Evolutionary conservation across 2,888 invertebrate species (phyloP).

Genomic region (Polydrusus tereticollis): DNA sequence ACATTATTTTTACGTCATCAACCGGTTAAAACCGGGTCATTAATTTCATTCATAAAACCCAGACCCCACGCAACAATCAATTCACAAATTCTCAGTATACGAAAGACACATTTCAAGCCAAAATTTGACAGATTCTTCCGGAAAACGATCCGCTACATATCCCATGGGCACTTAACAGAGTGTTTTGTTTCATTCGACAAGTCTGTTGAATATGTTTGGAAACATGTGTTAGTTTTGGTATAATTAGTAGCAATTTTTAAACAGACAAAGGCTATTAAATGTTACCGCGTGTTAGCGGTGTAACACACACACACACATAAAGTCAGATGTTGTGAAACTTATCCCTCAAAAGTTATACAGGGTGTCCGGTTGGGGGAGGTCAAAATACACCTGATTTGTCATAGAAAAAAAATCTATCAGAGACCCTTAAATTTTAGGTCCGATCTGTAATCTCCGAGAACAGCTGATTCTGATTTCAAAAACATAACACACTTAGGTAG

Average conservation of each 20-base stretch:
- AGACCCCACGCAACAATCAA: slow-evolving; percentile 21
- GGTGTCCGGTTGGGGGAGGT: too few species aligned
- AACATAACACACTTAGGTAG: too few species aligned
- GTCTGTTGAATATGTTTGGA: slow-evolving; percentile 28
- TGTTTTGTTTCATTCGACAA: slow-evolving; percentile 40
- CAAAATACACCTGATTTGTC: too few species aligned
- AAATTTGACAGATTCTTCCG: slow-evolving; percentile 31
- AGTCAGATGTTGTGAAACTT: too few species aligned
- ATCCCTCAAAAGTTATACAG: too few species aligned
- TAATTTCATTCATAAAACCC: neutral
- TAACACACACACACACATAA: too few species aligned
- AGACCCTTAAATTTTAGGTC: too few species aligned
- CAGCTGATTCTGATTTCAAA: too few species aligned
- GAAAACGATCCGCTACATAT: neutral
- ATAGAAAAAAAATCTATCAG: too few species aligned
- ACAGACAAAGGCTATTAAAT: neutral
- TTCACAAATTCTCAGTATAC: neutral
- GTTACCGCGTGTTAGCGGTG: neutral
- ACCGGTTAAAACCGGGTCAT: too few species aligned
- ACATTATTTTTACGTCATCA: too few species aligned
- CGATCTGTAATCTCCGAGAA: too few species aligned
- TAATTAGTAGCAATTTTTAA: slow-evolving; percentile 28
- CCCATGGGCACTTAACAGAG: slow-evolving; percentile 21
- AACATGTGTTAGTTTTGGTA: slow-evolving; percentile 23
- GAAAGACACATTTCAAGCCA: slow-evolving; percentile 1